Conservation (phyloP, 2,797 vertebrate genomes). For the Esox lucius region DNA sequence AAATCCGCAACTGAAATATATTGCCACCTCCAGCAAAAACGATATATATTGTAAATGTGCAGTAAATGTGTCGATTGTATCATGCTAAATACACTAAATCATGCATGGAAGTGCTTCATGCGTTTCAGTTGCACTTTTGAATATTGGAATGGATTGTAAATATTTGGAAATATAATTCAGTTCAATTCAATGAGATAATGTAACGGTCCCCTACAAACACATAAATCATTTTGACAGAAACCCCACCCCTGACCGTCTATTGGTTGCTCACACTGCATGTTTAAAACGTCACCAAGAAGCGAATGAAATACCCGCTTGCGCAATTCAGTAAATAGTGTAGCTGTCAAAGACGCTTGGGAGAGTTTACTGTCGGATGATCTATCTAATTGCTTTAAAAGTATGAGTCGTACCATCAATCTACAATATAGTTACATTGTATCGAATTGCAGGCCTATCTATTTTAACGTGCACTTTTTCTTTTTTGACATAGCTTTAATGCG, state of each 20-base stretch:
- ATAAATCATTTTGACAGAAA: conserved; percentile 68
- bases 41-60: neutral
- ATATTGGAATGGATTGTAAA: neutral
- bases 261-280: conserved; percentile 52
- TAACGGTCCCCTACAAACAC: conserved; percentile 45
- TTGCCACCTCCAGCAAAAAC: no score
- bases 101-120: neutral
- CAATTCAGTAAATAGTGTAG: conserved; percentile 59
- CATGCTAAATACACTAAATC: neutral
- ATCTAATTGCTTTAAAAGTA: neutral
- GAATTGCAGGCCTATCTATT: neutral
- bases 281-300: conserved; percentile 37
- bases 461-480: neutral
- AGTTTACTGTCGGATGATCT: conserved; percentile 2
- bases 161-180: neutral
- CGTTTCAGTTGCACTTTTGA: neutral
- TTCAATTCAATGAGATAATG: conserved; percentile 16
- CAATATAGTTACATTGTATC: neutral
- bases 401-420: neutral
- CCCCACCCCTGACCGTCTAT: conserved; percentile 60
- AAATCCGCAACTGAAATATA: neutral
- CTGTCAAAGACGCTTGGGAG: conserved; percentile 50
- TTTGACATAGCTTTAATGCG: neutral
- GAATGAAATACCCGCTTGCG: conserved; percentile 66
- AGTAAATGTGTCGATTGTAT: neutral